Base-by-base conservation (phyloP, 2,888 invertebrate species). In the Philereme transversata region DNA sequence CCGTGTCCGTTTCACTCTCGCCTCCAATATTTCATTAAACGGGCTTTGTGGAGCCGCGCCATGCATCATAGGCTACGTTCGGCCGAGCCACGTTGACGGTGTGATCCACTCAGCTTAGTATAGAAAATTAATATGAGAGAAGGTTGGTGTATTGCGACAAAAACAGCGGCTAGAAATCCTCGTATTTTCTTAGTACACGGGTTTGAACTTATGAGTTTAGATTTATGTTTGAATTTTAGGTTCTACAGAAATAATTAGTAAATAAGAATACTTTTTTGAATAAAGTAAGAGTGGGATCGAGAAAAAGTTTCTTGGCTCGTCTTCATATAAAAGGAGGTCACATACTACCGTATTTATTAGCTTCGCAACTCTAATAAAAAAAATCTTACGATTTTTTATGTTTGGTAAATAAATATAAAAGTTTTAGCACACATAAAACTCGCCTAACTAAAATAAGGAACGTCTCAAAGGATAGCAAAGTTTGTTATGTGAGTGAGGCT, bases 11-110 rank as follows among this genome's bases (percentile, higher is more conserved):
- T 87, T 82, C 86, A 84, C 81, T 84, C 80, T 81, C 79, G 81
- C 82, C 75, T 75, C 83, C 84, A 85, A 90, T 90, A 90, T 90
- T 90, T 91, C 88, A 90, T 88, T 90, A 88, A 83, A 81, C 81
- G 83, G 82, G 84, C 83, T 82, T 78, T 77, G 82, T 78, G 79
- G 79, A 79, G 82, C 85, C 81, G 70, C 74, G 82, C 87, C 82
- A 89, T 90, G 90, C 82, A 88, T 90, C 90, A 90, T 87, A 86
- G 86, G 81, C 83, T 82, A 80, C 78, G 80, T 78, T 76, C 75
- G 78, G 79, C 78, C 75, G 76, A 83, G 81, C 84, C 82, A 77
- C 81, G 89, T 77, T 84, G 86, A 83, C 88, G 81, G 76, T 72
- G 75, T 86, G 84, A 88, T 88, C 89, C 89, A 83, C 84, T 82